A percentile compares a stretch with the other conserved stretches of the same genome.
Conservation (phyloP, 1,140 invertebrate species). For the Liolophura sinensis region DNA sequence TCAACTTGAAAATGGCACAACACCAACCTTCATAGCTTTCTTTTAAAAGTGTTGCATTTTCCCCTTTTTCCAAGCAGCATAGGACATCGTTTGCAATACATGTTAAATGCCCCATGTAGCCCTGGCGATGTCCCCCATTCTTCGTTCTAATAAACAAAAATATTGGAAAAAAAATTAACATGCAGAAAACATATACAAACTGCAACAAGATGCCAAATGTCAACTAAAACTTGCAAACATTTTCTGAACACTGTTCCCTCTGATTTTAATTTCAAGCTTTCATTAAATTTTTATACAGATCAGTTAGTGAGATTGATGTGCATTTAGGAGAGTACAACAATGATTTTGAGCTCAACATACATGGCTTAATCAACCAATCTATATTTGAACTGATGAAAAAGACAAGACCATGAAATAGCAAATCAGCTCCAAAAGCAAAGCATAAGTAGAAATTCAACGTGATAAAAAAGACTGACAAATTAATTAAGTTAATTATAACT, state of each 20-base stretch:
- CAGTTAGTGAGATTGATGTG: too few relatives aligned
- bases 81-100: slow-evolving; percentile 72
- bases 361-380: too few relatives aligned
- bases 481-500: slow-evolving; percentile 31
- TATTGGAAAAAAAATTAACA: slow-evolving; percentile 5
- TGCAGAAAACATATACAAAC: not conserved
- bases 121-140: slow-evolving; percentile 64
- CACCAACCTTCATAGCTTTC: slow-evolving; percentile 49
- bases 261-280: too few relatives aligned
- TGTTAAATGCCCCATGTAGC: slow-evolving; percentile 79
- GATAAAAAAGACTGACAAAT: slow-evolving; percentile 14
- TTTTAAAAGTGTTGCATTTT: slow-evolving; percentile 56
- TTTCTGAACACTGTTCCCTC: too few relatives aligned
- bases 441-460: not conserved
- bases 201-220: too few relatives aligned
- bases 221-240: too few relatives aligned
- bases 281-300: too few relatives aligned
- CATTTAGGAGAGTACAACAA: too few relatives aligned
- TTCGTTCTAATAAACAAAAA: slow-evolving; percentile 48
- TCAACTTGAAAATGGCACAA: not conserved
- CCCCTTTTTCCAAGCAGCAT: slow-evolving; percentile 55
- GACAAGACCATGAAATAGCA: not conserved
- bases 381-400: not conserved
- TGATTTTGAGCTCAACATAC: too few relatives aligned
- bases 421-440: too few relatives aligned